Evolutionary conservation across 23 tunicate species (phyloP).

Genomic region (Trididemnum nubilum): DNA sequence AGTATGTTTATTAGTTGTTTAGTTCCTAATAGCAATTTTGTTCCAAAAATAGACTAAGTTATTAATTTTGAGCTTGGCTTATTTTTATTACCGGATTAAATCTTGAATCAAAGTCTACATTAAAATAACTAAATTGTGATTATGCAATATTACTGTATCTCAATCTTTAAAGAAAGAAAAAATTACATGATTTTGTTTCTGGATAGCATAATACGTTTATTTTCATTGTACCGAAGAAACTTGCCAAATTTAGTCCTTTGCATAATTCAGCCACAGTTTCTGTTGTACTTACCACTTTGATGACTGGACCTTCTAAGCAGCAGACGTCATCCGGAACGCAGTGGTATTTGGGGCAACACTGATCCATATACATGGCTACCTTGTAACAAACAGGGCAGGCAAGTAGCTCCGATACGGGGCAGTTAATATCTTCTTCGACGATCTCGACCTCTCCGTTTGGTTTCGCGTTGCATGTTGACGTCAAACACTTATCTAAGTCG

Average conservation of each 20-base stretch:
- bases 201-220: neutral
- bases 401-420: constrained; percentile 24
- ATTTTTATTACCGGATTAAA: too few relatives aligned
- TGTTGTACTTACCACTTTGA: constrained; percentile 40
- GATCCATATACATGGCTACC: neutral
- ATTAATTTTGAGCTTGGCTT: too few relatives aligned
- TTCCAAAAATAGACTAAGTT: too few relatives aligned
- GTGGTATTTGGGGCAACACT: constrained; percentile 63
- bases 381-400: constrained; percentile 59
- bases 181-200: neutral
- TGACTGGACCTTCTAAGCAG: constrained; percentile 60
- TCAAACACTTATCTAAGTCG: constrained; percentile 35
- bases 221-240: neutral
- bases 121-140: too few relatives aligned
- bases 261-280: too few relatives aligned
- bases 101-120: too few relatives aligned
- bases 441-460: constrained; percentile 40
- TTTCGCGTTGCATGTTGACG: constrained; percentile 29
- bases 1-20: too few relatives aligned
- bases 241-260: neutral
- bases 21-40: too few relatives aligned
- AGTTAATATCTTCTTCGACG: constrained; percentile 7
- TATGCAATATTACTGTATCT: too few relatives aligned
- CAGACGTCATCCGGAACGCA: constrained; percentile 84
- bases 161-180: too few relatives aligned